These are phyloP conservation scores for Halictus ligatus DNA, from an alignment of 2,888 invertebrate species.

Conservation along the genomic window DNA sequence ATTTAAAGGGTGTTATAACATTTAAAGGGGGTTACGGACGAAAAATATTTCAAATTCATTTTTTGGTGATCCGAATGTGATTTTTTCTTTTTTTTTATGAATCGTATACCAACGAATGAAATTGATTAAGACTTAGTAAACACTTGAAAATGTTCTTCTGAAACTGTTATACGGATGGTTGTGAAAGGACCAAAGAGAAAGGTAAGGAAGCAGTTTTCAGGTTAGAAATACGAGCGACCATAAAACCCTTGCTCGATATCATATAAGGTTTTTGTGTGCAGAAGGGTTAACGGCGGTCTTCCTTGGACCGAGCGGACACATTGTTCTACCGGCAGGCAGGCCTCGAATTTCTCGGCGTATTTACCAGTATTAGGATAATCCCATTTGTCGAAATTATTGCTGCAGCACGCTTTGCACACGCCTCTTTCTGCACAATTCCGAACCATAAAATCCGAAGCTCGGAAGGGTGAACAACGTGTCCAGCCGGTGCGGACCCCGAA, in stretches of 20 bases:
- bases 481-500: conserved; percentile 46
- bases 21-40: too few relatives aligned
- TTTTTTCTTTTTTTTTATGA: background rate
- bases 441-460: conserved; percentile 1
- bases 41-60: background rate
- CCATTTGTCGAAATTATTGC: conserved; percentile 70
- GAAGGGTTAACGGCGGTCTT: background rate
- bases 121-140: too few relatives aligned
- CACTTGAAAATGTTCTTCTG: background rate
- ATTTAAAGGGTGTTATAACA: too few relatives aligned
- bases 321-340: conserved; percentile 30
- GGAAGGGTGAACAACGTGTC: conserved; percentile 50
- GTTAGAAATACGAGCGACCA: background rate
- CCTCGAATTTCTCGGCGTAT: conserved; percentile 67
- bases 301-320: background rate
- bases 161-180: background rate
- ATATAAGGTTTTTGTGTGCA: background rate
- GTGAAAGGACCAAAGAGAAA: background rate
- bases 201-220: background rate
- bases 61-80: background rate
- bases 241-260: background rate
- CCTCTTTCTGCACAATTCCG: conserved; percentile 6
- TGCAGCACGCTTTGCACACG: conserved; percentile 33
- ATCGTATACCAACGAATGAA: background rate
- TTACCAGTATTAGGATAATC: conserved; percentile 76